Percentiles rank a stretch among this genome's conserved stretches.
Conservation (phyloP, 2,888 invertebrate genomes). For the Pristionchus fissidentatus region DNA sequence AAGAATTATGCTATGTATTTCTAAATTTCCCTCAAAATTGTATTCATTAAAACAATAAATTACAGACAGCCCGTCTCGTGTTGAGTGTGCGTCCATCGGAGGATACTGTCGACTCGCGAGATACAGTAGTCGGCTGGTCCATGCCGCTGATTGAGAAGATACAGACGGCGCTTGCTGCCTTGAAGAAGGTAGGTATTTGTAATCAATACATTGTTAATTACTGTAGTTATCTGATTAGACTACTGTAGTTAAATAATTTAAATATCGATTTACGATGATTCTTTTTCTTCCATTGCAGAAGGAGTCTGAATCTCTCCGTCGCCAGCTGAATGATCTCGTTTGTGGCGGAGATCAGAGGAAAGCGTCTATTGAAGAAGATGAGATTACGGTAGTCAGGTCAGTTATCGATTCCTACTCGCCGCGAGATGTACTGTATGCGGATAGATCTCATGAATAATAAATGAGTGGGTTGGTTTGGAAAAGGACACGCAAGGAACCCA, state of each 20-base stretch:
- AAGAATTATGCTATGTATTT: too few species aligned
- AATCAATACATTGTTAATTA: neutral
- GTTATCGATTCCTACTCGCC: too few species aligned
- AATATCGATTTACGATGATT: too few species aligned
- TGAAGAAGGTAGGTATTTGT: slow-evolving; percentile 22
- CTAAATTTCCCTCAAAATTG: too few species aligned
- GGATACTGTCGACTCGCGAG: neutral
- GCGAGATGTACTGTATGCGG: too few species aligned
- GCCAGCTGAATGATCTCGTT: slow-evolving; percentile 12
- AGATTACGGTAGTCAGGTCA: slow-evolving; percentile 20
- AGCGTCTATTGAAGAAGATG: slow-evolving; percentile 27
- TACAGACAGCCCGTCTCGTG: slow-evolving; percentile 44
- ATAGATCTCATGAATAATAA: too few species aligned
- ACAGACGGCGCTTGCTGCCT: slow-evolving; percentile 14
- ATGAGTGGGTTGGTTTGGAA: too few species aligned
- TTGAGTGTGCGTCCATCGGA: slow-evolving; percentile 1
- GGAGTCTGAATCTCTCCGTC: slow-evolving; percentile 39
- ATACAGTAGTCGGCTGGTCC: slow-evolving; percentile 19
- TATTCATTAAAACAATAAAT: too few species aligned
- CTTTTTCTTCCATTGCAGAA: neutral
- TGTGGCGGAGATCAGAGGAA: slow-evolving; percentile 37
- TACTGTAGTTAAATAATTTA: neutral
- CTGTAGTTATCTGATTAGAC: neutral
- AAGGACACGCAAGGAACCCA: neutral
- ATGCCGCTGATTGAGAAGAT: slow-evolving; percentile 45